A percentile compares a stretch with the other conserved stretches of the same genome.
phyloP scores from a whole-genome alignment of 2,888 invertebrate species.

The Tipula confusa region DNA sequence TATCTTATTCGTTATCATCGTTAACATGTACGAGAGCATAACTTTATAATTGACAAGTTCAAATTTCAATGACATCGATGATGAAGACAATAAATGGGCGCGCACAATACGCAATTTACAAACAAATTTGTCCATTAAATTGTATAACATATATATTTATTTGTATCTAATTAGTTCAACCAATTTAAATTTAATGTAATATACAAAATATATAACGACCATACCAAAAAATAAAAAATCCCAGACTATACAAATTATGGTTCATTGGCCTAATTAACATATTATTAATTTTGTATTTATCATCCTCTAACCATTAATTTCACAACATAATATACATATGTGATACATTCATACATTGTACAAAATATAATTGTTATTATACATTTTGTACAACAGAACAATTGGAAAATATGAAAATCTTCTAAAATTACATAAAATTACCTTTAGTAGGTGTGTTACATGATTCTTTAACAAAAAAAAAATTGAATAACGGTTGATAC shows the following conservation, averaged over 20 bases:
- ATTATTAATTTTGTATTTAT: conserved; percentile 25
- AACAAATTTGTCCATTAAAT: not conserved
- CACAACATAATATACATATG: not conserved
- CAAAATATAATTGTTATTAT: not conserved
- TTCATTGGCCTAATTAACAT: conserved; percentile 12
- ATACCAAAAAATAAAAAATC: not conserved
- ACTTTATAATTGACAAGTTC: not conserved
- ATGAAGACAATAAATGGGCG: not conserved
- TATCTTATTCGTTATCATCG: not conserved
- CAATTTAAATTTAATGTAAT: conserved; percentile 20
- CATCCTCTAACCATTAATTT: conserved; percentile 25
- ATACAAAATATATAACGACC: not conserved
- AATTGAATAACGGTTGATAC: not conserved
- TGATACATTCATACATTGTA: not conserved
- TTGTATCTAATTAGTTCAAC: conserved; percentile 12
- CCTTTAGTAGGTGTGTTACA: conserved; percentile 14
- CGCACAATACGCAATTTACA: not conserved
- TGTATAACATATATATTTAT: not conserved
- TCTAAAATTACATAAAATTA: conserved; percentile 1
- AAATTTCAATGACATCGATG: not conserved
- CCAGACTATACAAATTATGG: conserved; percentile 9
- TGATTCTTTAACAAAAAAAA: not conserved
- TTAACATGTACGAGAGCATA: not conserved
- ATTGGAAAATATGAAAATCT: not conserved
- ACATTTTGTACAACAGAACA: not conserved